These are phyloP conservation scores for Mastomys natalensis DNA, from an alignment of 2,113 vertebrate genomes.

Conservation along the genomic window DNA sequence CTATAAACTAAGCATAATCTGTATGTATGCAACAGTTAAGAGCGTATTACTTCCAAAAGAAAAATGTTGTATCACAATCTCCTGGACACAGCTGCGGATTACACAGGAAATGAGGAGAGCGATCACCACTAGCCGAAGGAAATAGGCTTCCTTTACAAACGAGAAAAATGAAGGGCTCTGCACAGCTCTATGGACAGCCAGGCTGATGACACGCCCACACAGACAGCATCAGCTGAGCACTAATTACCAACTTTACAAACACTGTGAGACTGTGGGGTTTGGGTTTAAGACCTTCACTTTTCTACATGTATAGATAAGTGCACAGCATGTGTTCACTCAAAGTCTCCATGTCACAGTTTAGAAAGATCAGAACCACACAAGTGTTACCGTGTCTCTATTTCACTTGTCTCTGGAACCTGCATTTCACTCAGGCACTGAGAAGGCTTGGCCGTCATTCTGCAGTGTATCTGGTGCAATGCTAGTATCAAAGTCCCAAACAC, in stretches of 20 bases:
- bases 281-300: neutral
- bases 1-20: slow-evolving; percentile 36
- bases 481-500: slow-evolving; percentile 13
- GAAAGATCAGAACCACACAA: slow-evolving; percentile 52
- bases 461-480: slow-evolving; percentile 10
- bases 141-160: slow-evolving; percentile 4
- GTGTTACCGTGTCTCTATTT: neutral
- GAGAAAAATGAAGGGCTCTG: neutral
- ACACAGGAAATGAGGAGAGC: neutral
- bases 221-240: neutral
- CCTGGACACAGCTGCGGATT: neutral
- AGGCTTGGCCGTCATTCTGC: slow-evolving; percentile 29
- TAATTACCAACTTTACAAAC: slow-evolving; percentile 49
- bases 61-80: neutral
- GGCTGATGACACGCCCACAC: neutral
- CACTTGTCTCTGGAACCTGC: neutral
- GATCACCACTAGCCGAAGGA: neutral
- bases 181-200: neutral
- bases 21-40: neutral
- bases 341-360: slow-evolving; percentile 52
- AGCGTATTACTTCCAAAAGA: neutral
- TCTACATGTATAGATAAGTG: neutral
- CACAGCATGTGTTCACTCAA: neutral
- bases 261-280: slow-evolving; percentile 33
- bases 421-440: neutral